Evolutionary conservation across 1,140 invertebrate genomes (phyloP).

Genomic region (Halictus rubicundus): DNA sequence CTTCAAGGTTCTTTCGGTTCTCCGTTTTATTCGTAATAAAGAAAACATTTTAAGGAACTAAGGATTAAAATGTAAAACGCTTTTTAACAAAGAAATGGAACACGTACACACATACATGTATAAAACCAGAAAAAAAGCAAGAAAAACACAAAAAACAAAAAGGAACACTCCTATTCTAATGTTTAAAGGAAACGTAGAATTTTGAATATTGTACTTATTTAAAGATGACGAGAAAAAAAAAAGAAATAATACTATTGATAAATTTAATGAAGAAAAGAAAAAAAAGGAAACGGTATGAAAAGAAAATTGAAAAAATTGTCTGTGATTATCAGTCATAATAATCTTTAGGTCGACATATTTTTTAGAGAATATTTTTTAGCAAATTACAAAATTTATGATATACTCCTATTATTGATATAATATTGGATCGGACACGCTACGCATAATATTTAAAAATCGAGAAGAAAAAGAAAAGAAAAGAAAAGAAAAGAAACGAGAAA

Average conservation of each 20-base stretch:
- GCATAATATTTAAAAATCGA: conserved; percentile 63
- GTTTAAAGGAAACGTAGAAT: conserved; percentile 69
- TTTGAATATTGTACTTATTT: conserved; percentile 71
- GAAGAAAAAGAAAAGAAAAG: neutral
- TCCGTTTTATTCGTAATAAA: conserved; percentile 31
- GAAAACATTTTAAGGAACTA: conserved; percentile 24
- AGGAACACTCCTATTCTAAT: conserved; percentile 67
- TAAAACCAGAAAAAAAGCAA: conserved; percentile 55
- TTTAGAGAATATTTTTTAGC: conserved; percentile 81
- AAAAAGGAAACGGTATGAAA: conserved; percentile 53
- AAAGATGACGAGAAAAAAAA: conserved; percentile 35
- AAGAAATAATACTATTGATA: conserved; percentile 50
- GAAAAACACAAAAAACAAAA: conserved; percentile 18
- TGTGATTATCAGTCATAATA: conserved; percentile 81
- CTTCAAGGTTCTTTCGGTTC: conserved; percentile 35
- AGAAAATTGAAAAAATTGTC: conserved; percentile 77
- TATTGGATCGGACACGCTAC: conserved; percentile 76
- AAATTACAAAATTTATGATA: conserved; percentile 80
- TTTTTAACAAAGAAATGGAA: conserved; percentile 62
- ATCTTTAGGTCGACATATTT: conserved; percentile 81
- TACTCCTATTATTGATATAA: conserved; percentile 78
- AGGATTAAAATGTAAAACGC: conserved; percentile 71
- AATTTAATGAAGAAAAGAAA: conserved; percentile 48
- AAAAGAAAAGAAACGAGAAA: conserved; percentile 15
- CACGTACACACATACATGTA: conserved; percentile 45